Evolutionary conservation across 2,113 vertebrate species (phyloP).

Genomic region (Orthonyx spaldingii): DNA sequence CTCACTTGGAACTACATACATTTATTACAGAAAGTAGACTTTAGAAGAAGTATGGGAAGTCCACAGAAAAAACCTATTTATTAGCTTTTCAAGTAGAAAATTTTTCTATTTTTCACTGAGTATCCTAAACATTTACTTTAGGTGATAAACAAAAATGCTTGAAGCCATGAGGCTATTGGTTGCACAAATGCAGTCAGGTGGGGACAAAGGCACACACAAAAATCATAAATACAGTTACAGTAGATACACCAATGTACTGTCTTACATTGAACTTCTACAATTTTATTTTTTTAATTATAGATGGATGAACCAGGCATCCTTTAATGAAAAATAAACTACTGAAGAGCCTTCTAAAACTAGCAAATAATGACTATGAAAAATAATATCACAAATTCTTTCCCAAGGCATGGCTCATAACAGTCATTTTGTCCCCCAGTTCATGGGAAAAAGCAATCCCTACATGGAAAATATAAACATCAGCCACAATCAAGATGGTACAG

Average conservation of each 20-base stretch:
- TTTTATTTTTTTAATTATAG: neutral
- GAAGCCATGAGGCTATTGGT: neutral
- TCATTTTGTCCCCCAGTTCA: neutral
- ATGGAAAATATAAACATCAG: neutral
- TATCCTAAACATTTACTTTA: neutral
- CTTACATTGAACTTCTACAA: neutral
- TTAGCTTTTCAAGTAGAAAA: neutral
- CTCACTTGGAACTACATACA: neutral
- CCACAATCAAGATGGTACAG: neutral
- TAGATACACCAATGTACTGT: neutral
- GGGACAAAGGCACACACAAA: neutral
- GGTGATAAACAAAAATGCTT: neutral
- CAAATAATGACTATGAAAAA: neutral
- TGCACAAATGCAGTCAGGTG: neutral
- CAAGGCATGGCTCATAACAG: neutral
- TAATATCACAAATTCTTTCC: neutral
- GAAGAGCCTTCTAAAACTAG: conserved; percentile 9
- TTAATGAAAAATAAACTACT: conserved; percentile 8
- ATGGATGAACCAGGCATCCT: neutral
- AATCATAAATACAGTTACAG: neutral
- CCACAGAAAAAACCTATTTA: neutral
- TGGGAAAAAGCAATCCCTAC: neutral
- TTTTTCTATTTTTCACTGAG: neutral
- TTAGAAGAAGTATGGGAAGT: neutral
- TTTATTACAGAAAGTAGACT: neutral